These are phyloP conservation scores for Hofmannophila pseudospretella DNA, from an alignment of 2,888 invertebrate species.

Conservation along the genomic window DNA sequence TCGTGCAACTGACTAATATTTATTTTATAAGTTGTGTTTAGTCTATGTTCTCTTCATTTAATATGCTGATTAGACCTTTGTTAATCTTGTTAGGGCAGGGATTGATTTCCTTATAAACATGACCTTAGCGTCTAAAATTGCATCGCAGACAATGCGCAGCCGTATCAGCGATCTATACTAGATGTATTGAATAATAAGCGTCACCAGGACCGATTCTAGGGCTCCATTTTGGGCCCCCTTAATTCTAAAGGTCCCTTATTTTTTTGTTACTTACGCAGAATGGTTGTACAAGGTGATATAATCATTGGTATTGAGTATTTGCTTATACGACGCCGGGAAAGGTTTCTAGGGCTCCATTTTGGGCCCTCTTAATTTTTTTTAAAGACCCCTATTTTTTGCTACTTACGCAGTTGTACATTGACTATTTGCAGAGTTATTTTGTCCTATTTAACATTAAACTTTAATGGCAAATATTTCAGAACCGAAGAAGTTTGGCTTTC, in stretches of 20 bases:
- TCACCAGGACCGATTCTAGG: not conserved
- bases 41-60: constrained; percentile 9
- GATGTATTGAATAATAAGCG: constrained; percentile 55
- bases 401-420: no score
- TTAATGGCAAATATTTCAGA: no score
- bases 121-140: constrained; percentile 1
- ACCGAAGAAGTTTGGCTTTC: no score
- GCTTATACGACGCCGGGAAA: constrained; percentile 21
- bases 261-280: no score
- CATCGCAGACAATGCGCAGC: constrained; percentile 36
- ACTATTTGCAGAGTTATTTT: no score
- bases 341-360: not conserved
- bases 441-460: no score
- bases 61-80: constrained; percentile 40
- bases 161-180: constrained; percentile 44
- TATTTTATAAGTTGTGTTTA: not conserved
- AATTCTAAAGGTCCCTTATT: no score
- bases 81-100: constrained; percentile 69
- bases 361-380: no score
- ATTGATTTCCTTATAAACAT: not conserved
- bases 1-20: not conserved
- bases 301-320: constrained; percentile 60
- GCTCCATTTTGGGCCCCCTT: not conserved
- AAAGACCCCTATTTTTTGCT: no score
- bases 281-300: no score